Base-by-base conservation (phyloP, 2,113 vertebrate species). In the Caranx melampygus region DNA sequence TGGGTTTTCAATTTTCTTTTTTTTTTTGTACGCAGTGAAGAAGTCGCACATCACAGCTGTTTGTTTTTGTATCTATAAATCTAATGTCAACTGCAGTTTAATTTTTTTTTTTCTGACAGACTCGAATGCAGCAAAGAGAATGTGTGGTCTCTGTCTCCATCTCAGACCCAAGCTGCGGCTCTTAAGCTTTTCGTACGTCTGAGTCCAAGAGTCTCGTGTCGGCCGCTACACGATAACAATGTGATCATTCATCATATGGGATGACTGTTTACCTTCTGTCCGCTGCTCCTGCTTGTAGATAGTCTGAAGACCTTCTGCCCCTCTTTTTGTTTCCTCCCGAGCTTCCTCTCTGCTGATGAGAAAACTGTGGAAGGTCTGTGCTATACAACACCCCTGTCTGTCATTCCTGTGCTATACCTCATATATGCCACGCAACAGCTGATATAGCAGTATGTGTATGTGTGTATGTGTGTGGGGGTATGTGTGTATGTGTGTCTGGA, bases 331-430 rank as follows among this genome's bases (percentile, higher is more conserved):
- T 58, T 34, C 47, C 6, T 40, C 16, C 55, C 34, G 52, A 57
- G 71, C 75, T 82, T 78, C 77, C 55, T 70, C n/a, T 71, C 31
- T 3, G 2, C 54, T 44, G 60, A 74, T 55, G 55, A 75, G 54
- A 62, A 74, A 79, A 69, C 51, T 47, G 63, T 51, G 68, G 69
- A 66, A 45, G 44, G 72, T 69, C 52, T 57, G 44, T 57, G 57
- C 59, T 26, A 26, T 26, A 26, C 26, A 59, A 35, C 70, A 58
- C 60, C 21, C 61, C 60, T 45, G 55, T 72, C 52, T 13, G 44
- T 84, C 78, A 81, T 86, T 82, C 78, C 87, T 68, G 61, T 70
- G 40, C 73, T 75, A 61, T 90, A 91, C 91, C 89, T 92, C 90
- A 86, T 87, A 73, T 83, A 79, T 51, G 68, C 82, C 80, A 91